phyloP scores from a whole-genome alignment of 2,797 vertebrate genomes.

The Hemitrygon akajei region DNA sequence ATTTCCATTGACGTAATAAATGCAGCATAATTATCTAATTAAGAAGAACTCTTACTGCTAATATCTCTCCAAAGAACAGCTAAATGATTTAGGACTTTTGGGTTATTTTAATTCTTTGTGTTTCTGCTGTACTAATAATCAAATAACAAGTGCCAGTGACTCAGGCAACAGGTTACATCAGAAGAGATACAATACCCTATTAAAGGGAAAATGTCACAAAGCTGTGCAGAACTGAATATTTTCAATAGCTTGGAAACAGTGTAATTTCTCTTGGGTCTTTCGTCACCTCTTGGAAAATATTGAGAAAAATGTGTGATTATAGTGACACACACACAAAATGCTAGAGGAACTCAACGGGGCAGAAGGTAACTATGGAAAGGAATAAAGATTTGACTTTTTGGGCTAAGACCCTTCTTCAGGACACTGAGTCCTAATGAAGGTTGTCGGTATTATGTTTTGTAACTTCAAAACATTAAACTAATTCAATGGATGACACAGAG shows the following conservation, averaged over 20 bases:
- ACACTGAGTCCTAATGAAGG: no score
- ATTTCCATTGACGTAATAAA: conserved; percentile 17
- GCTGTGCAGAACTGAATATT: not conserved
- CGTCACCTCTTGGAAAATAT: not conserved
- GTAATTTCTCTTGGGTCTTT: not conserved
- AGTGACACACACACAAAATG: no score
- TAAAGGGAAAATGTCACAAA: not conserved
- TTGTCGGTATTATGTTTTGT: no score
- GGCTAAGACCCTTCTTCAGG: no score
- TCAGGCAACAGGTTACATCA: not conserved
- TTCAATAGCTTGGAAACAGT: not conserved
- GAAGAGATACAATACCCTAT: no score
- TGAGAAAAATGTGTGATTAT: not conserved
- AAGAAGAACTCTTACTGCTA: not conserved
- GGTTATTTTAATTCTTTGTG: conserved; percentile 13
- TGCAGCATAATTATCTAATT: not conserved
- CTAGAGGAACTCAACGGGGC: no score
- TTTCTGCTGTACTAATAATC: not conserved
- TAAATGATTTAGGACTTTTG: not conserved
- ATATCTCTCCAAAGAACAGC: conserved; percentile 9
- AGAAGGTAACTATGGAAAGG: no score
- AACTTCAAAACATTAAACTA: no score
- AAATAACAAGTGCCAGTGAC: not conserved
- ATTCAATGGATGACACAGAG: no score
- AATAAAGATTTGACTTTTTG: no score